These are phyloP conservation scores for Sialis lutaria DNA, from an alignment of 2,888 invertebrate genomes.

Conservation along the genomic window DNA sequence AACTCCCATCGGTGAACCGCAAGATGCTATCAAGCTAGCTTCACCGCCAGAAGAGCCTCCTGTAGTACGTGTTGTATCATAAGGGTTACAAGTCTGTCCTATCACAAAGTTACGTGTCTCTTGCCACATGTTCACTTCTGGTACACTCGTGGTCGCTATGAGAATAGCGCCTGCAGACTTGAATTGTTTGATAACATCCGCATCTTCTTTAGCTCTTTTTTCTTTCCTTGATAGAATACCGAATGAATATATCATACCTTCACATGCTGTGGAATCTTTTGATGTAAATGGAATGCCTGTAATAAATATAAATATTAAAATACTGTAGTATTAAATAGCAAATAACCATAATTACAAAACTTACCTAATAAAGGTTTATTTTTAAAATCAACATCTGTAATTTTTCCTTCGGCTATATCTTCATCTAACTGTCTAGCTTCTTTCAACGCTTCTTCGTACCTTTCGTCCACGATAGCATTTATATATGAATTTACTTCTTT, in stretches of 20 bases:
- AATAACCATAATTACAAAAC: neutral
- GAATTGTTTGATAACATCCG: constrained; percentile 55
- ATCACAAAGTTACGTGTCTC: constrained; percentile 79
- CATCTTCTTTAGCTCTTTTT: constrained; percentile 50
- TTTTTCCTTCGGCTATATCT: constrained; percentile 36
- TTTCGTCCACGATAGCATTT: constrained; percentile 70
- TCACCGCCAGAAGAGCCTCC: constrained; percentile 93
- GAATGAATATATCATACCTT: constrained; percentile 53
- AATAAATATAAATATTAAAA: constrained; percentile 1
- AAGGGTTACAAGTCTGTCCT: constrained; percentile 84
- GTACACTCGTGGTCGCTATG: constrained; percentile 79
- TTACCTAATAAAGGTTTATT: constrained; percentile 60
- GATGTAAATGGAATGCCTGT: constrained; percentile 80
- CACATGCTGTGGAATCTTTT: constrained; percentile 72
- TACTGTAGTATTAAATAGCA: neutral
- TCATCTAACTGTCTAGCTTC: constrained; percentile 62
- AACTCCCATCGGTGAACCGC: constrained; percentile 68
- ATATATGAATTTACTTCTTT: constrained; percentile 52
- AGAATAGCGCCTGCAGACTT: constrained; percentile 72
- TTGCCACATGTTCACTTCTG: constrained; percentile 84
- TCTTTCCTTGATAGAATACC: constrained; percentile 44
- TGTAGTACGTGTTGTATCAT: constrained; percentile 64
- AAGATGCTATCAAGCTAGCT: constrained; percentile 54
- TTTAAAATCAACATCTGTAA: constrained; percentile 42
- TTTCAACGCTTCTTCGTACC: constrained; percentile 57